These are phyloP conservation scores for Leucoraja erinaceus DNA, from an alignment of 2,113 vertebrate species.

Conservation along the genomic window DNA sequence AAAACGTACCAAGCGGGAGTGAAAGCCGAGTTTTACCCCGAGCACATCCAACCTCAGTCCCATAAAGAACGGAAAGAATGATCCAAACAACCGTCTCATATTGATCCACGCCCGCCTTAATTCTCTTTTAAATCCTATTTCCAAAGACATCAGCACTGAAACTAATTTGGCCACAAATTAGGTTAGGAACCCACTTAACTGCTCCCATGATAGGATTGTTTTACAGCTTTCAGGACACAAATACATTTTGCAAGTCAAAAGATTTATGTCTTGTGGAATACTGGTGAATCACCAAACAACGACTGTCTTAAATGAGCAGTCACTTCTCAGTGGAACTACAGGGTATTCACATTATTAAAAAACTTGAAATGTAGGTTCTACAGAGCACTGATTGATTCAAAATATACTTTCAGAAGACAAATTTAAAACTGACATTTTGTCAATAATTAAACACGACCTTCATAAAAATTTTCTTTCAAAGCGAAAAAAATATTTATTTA, in stretches of 20 bases:
- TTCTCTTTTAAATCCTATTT: background rate
- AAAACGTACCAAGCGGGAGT: background rate
- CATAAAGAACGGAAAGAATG: background rate
- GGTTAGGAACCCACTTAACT: background rate
- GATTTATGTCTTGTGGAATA: background rate
- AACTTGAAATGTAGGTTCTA: background rate
- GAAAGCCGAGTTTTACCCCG: background rate
- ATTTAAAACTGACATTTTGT: background rate
- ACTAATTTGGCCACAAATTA: background rate
- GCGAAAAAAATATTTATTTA: background rate
- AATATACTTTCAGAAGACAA: background rate
- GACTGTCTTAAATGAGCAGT: background rate
- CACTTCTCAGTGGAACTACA: background rate
- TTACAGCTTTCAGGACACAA: background rate
- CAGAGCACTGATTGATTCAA: background rate
- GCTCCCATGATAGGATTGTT: no score
- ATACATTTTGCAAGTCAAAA: background rate
- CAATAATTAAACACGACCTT: background rate
- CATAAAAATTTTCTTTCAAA: background rate
- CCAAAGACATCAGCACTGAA: background rate
- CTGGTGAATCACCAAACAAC: background rate
- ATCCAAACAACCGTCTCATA: background rate
- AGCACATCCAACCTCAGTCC: background rate
- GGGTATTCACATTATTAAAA: background rate
- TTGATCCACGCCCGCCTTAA: background rate